Evolutionary conservation across 2,113 vertebrate species (phyloP).

Genomic region (Hyaena hyaena): DNA sequence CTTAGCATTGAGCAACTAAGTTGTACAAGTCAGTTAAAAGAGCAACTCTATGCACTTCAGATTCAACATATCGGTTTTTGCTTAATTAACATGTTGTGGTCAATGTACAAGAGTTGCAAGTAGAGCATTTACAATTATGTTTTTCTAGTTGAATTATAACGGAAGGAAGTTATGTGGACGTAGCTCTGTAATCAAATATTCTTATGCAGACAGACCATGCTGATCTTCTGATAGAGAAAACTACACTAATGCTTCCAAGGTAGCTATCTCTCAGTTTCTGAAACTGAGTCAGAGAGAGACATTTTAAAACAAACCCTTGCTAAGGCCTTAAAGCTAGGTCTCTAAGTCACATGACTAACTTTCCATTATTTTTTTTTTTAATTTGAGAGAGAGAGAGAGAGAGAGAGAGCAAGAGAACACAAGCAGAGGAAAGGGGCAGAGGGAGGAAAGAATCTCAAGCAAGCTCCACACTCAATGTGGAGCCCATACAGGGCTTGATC

Average conservation of each 20-base stretch:
- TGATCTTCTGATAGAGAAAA: background rate
- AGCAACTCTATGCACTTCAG: background rate
- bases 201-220: background rate
- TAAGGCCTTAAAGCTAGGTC: background rate
- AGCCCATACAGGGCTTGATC: too few species aligned
- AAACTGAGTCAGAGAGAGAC: background rate
- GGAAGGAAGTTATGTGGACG: background rate
- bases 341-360: background rate
- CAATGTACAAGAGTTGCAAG: background rate
- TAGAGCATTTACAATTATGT: background rate
- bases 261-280: background rate
- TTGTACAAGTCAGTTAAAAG: background rate
- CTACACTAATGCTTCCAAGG: background rate
- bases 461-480: too few species aligned
- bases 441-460: too few species aligned
- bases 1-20: background rate
- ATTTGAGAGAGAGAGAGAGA: too few species aligned
- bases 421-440: too few species aligned
- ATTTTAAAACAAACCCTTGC: constrained; percentile 5
- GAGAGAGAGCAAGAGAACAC: too few species aligned
- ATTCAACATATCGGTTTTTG: background rate
- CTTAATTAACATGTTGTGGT: background rate
- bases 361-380: background rate
- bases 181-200: background rate
- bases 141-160: background rate